Evolutionary conservation across 2,888 invertebrate genomes (phyloP), one percentile per base, ranked within the genome.

Genomic region (Seira sanloemensis): DNA sequence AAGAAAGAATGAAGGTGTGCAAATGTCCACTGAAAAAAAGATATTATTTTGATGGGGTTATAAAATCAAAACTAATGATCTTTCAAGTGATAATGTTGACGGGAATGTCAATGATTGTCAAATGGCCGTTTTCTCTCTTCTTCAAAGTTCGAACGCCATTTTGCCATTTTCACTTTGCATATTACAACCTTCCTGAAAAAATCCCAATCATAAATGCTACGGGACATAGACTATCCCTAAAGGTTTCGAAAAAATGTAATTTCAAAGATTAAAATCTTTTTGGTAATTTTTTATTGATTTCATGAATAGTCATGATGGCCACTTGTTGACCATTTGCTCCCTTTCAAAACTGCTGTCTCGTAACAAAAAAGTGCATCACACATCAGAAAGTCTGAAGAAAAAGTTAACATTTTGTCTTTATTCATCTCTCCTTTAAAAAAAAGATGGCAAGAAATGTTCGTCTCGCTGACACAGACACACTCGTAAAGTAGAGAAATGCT

Each of bases 401-500:
- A 62, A 23, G 21, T 21, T n/a, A 50, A 50, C 16, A 16, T 2
- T 50, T 50, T 50, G 2, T 50, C 1, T 7, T 12, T 7, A 18
- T 50, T n/a, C n/a, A n/a, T n/a, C n/a, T n/a, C n/a, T 37, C n/a
- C 37, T 5, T 37, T 5, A 37, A 37, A 37, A 37, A 37, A 37
- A 37, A 37, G 37, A 37, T 37, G 5, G 37, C 37, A 37, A 12
- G 5, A 12, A 23, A 62, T 23, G 62, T 62, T 62, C 21, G 12
- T 18, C 18, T 58, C 21, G 19, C 16, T 62, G 62, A 21, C 62
- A 62, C 62, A 21, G 62, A 23, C 62, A 23, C 2, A 62, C 50
- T 72, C 73, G 68, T 74, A 67, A 78, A 73, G 23, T 24, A 69
- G 24, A 62, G 19, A 67, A 80, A 69, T 78, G 69, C 69, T 67